These are phyloP conservation scores for Drosophila grimshawi DNA, from an alignment of 1,140 invertebrate genomes.

Conservation along the genomic window DNA sequence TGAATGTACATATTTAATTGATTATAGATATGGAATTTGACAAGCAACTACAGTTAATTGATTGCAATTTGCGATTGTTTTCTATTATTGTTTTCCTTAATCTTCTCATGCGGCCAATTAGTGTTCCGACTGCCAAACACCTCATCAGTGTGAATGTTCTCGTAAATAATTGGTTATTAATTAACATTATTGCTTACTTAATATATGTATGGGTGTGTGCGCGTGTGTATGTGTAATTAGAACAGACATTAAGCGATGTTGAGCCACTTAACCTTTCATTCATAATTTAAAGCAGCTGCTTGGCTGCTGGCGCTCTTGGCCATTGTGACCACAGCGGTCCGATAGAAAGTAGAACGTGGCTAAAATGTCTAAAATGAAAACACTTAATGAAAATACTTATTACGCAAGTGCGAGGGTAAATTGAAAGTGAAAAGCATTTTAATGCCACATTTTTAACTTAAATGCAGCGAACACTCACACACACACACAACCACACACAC, in stretches of 20 bases:
- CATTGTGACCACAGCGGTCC: slow-evolving; percentile 10
- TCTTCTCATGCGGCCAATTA: slow-evolving; percentile 43
- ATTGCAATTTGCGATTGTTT: slow-evolving; percentile 21
- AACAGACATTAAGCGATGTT: slow-evolving; percentile 42
- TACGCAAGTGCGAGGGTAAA: slow-evolving; percentile 59
- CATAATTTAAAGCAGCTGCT: slow-evolving; percentile 57
- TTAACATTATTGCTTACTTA: slow-evolving; percentile 61
- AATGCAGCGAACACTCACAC: slow-evolving; percentile 47
- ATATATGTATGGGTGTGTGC: slow-evolving; percentile 8
- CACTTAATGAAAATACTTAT: slow-evolving; percentile 82
- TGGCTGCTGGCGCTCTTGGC: not conserved
- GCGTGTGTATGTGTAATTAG: slow-evolving; percentile 38
- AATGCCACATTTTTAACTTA: slow-evolving; percentile 76
- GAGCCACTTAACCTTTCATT: slow-evolving; percentile 65
- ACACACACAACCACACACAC: slow-evolving; percentile 10
- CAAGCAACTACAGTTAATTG: slow-evolving; percentile 28
- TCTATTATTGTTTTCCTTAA: not conserved
- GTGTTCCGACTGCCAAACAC: slow-evolving; percentile 54
- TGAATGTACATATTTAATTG: not conserved
- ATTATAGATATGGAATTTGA: not conserved
- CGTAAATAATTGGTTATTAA: slow-evolving; percentile 78
- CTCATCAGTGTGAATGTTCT: slow-evolving; percentile 12
- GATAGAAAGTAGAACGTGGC: slow-evolving; percentile 44
- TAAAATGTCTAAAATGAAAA: slow-evolving; percentile 61
- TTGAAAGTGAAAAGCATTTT: slow-evolving; percentile 83